Conservation (phyloP, 2,888 invertebrate species). For the Yponomeuta plumbellus region DNA sequence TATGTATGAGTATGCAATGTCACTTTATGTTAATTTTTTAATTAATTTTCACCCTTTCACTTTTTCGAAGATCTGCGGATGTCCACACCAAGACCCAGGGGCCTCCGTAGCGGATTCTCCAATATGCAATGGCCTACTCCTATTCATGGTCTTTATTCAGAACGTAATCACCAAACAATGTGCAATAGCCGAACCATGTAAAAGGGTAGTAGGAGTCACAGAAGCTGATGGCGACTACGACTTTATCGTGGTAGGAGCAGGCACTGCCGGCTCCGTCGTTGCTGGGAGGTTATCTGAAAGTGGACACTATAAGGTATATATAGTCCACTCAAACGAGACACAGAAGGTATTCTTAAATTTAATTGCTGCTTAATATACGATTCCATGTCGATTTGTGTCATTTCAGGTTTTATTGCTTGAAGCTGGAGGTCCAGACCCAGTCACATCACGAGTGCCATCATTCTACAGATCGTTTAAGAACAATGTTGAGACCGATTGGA, state of each 20-base stretch:
- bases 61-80: slow-evolving; percentile 36
- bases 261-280: slow-evolving; percentile 71
- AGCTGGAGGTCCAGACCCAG: slow-evolving; percentile 66
- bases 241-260: slow-evolving; percentile 74
- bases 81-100: slow-evolving; percentile 57
- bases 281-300: slow-evolving; percentile 71
- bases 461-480: slow-evolving; percentile 16
- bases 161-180: slow-evolving; percentile 58
- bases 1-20: no score
- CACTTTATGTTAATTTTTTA: no score
- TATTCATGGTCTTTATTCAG: slow-evolving; percentile 73
- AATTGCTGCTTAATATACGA: not conserved
- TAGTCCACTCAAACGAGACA: not conserved
- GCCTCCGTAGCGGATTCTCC: slow-evolving; percentile 64
- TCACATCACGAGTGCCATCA: slow-evolving; percentile 10
- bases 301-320: slow-evolving; percentile 53
- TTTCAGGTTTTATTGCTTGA: slow-evolving; percentile 20
- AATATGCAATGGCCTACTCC: slow-evolving; percentile 58
- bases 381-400: not conserved
- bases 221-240: slow-evolving; percentile 60
- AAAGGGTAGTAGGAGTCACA: slow-evolving; percentile 49
- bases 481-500: slow-evolving; percentile 45
- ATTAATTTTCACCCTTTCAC: no score
- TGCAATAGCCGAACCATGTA: slow-evolving; percentile 56
- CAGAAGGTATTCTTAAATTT: not conserved